A percentile compares a stretch with the other conserved stretches of the same genome.
phyloP scores from a whole-genome alignment of 1,140 invertebrate genomes.

The Heterodera carotae region DNA sequence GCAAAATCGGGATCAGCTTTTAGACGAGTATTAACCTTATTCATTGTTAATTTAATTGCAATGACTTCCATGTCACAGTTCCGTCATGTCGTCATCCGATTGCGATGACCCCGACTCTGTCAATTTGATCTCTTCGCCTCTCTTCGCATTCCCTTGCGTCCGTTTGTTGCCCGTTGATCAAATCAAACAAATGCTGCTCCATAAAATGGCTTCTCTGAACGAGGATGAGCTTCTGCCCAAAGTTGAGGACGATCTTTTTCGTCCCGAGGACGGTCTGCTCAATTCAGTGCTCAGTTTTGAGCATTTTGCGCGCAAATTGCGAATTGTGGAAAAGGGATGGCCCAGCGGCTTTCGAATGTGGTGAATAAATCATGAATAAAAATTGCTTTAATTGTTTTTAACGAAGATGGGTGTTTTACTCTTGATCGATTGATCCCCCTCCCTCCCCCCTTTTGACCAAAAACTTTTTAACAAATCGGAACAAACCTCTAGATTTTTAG shows the following conservation, averaged over 20 bases:
- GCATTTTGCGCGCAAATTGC: constrained; percentile 27
- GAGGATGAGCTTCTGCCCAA: constrained; percentile 13
- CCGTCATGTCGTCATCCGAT: constrained; percentile 3
- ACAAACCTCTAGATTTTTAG: too few species aligned
- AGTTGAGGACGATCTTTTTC: constrained; percentile 36
- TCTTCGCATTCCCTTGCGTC: constrained; percentile 22
- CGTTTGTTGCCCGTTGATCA: constrained; percentile 12
- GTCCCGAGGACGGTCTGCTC: constrained; percentile 26
- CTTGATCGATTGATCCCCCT: too few species aligned
- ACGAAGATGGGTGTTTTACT: too few species aligned
- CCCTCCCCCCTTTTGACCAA: too few species aligned
- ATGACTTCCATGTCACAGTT: constrained; percentile 9
- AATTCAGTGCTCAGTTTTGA: constrained; percentile 34
- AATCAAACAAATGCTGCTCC: constrained; percentile 2
- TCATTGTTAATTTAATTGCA: too few species aligned
- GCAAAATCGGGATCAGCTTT: too few species aligned
- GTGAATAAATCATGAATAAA: neutral
- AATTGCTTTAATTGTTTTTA: neutral
- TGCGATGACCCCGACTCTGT: constrained; percentile 1
- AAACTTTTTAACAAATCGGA: too few species aligned
- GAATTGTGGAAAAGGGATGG: constrained; percentile 24
- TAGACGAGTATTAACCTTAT: too few species aligned
- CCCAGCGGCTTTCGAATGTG: constrained; percentile 33
- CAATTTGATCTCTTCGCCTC: constrained; percentile 1
- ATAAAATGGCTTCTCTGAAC: constrained; percentile 15